These are phyloP conservation scores for Caenorhabditis virilis DNA, from an alignment of 2,888 invertebrate genomes.

Conservation along the genomic window DNA sequence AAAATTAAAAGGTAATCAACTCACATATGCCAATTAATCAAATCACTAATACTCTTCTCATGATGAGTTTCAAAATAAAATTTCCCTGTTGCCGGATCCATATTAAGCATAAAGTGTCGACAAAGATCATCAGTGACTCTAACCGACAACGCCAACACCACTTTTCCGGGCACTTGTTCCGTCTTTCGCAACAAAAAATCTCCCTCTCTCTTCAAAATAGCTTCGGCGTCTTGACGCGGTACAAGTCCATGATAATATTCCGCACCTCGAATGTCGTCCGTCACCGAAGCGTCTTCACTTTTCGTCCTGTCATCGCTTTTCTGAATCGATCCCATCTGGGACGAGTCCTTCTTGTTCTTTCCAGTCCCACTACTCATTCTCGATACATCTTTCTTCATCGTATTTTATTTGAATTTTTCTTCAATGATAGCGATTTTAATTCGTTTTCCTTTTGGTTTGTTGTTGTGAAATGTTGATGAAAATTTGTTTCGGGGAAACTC, in stretches of 20 bases:
- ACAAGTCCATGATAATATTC: slow-evolving; percentile 62
- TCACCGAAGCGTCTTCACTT: slow-evolving; percentile 39
- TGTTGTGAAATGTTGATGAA: too few relatives aligned
- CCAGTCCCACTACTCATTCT: too few relatives aligned
- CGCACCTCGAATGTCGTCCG: slow-evolving; percentile 56
- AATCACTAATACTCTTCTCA: slow-evolving; percentile 47
- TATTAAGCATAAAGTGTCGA: slow-evolving; percentile 55
- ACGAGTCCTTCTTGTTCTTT: slow-evolving; percentile 29
- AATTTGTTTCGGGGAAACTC: too few relatives aligned
- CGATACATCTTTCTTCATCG: too few relatives aligned
- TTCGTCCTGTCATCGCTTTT: slow-evolving; percentile 22
- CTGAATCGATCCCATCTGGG: slow-evolving; percentile 32
- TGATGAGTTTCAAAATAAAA: slow-evolving; percentile 45
- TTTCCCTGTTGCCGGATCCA: slow-evolving; percentile 25
- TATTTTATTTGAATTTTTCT: too few relatives aligned
- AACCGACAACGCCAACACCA: slow-evolving; percentile 52
- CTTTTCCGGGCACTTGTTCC: slow-evolving; percentile 49
- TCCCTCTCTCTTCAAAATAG: slow-evolving; percentile 53
- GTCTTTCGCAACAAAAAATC: slow-evolving; percentile 60
- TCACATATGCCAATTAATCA: slow-evolving; percentile 55
- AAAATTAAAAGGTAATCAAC: background rate
- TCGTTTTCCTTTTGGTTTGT: too few relatives aligned
- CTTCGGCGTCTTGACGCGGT: slow-evolving; percentile 55
- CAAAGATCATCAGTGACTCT: slow-evolving; percentile 34
- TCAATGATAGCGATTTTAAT: too few relatives aligned